Evolutionary conservation across 1,140 invertebrate genomes (phyloP), one percentile per base, ranked within the genome.

Genomic region (Xylocopa sonorina): DNA sequence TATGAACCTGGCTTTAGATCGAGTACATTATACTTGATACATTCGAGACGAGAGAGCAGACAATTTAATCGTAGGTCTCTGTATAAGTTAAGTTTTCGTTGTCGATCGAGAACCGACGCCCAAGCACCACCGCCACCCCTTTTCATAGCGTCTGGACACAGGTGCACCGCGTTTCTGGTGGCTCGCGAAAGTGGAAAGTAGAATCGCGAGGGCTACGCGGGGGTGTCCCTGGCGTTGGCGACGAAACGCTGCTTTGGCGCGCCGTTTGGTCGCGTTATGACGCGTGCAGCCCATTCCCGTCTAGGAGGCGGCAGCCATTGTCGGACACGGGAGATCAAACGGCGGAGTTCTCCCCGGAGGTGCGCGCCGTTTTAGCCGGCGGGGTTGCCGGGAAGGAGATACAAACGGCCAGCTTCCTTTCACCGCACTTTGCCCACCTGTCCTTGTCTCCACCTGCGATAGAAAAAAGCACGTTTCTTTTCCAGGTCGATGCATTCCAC

Each of bases 271-370:
- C 32, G 60, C 80, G 66, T 66, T 57, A 83, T 72, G 55, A 83
- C 51, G 72, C 43, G 48, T 16, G 32, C 57, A 73, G 83, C 80
- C 81, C 68, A 60, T 34, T 55, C 74, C 55, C 51, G 60, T 66
- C 55, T 51, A 53, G n/a, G 34, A 34, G 46, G 53, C 78, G 57
- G 76, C 60, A 67, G 67, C 83, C 69, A 85, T 85, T 69, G 75
- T 71, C 51, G 71, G 76, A 85, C 84, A 81, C 27, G 83, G 77
- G 80, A 86, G 83, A 86, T 86, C 84, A 86, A 86, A 86, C 84
- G 84, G 60, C 57, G 76, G 85, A 85, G 85, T 86, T 86, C 76
- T 62, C 83, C 76, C 80, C 62, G 67, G 80, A 85, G 84, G 84
- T 73, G 82, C 76, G 83, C 83, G 72, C 62, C 55, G 67, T 75